These are phyloP conservation scores for Todiramphus saurophagus DNA, from an alignment of 2,113 vertebrate genomes.

Conservation along the genomic window DNA sequence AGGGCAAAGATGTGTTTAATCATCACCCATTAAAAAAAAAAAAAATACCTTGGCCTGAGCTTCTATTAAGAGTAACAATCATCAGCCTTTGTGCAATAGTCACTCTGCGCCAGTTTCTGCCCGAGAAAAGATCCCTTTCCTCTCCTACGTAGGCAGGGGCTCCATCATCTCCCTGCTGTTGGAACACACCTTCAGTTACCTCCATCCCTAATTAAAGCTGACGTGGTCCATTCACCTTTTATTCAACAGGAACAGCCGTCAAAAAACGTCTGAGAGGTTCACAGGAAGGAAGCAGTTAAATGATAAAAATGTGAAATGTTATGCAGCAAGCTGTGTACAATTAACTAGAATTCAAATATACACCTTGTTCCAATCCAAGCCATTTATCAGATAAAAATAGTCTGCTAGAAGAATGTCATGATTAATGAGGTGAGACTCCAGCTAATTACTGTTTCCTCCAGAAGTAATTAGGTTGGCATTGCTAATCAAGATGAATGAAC, in stretches of 20 bases:
- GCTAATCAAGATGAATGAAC: slow-evolving; percentile 93
- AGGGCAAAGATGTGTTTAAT: not conserved
- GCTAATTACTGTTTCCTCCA: slow-evolving; percentile 99
- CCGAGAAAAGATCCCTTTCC: not conserved
- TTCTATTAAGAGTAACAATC: not conserved
- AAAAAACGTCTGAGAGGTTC: slow-evolving; percentile 46
- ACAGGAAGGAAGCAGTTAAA: slow-evolving; percentile 81
- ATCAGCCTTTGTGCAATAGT: not conserved
- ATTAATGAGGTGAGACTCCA: slow-evolving; percentile 98
- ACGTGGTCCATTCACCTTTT: slow-evolving; percentile 16
- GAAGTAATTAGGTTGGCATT: slow-evolving; percentile 96
- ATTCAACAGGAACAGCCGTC: slow-evolving; percentile 7
- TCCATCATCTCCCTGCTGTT: not conserved
- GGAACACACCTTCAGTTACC: not conserved
- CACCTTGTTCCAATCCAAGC: slow-evolving; percentile 88
- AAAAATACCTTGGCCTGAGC: not conserved
- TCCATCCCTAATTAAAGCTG: slow-evolving; percentile 31
- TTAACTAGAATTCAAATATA: slow-evolving; percentile 94
- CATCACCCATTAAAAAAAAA: not conserved
- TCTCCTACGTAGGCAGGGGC: not conserved
- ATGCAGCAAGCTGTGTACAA: slow-evolving; percentile 89
- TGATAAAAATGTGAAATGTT: slow-evolving; percentile 78
- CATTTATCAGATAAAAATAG: slow-evolving; percentile 99
- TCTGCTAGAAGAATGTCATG: slow-evolving; percentile 94
- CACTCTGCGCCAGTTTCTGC: not conserved